Conservation (phyloP, 2,888 invertebrate genomes). For the Ectemnius lituratus region DNA sequence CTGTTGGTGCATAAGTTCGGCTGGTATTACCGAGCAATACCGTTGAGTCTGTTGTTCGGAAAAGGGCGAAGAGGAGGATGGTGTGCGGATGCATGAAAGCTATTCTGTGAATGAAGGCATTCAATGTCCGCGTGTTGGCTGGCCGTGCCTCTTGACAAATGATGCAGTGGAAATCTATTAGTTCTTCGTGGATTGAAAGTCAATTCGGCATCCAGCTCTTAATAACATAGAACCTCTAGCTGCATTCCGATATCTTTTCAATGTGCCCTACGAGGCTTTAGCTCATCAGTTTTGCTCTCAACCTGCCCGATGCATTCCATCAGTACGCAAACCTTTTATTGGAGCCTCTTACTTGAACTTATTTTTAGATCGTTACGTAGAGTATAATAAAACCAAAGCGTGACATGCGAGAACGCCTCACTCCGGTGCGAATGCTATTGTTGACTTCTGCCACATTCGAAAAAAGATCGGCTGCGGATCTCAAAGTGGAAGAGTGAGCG, state of each 20-base stretch:
- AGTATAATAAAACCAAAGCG: conserved; percentile 5
- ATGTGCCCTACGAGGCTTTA: background rate
- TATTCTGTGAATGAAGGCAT: conserved; percentile 5
- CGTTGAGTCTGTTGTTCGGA: background rate
- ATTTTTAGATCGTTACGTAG: conserved; percentile 5
- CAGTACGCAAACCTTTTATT: background rate
- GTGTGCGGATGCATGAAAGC: conserved; percentile 5
- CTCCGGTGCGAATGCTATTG: conserved; percentile 2
- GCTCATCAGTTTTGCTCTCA: background rate
- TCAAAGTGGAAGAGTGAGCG: too few species aligned
- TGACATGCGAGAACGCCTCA: background rate
- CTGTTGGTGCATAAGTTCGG: background rate
- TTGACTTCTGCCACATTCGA: conserved; percentile 3
- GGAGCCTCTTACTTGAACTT: conserved; percentile 1
- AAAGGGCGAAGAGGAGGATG: background rate
- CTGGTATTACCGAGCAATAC: background rate
- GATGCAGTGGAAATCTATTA: conserved; percentile 7
- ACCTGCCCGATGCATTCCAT: background rate
- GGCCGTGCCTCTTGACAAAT: conserved; percentile 8
- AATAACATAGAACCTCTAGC: conserved; percentile 1
- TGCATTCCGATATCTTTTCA: background rate
- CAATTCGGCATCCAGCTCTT: background rate
- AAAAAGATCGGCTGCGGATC: background rate
- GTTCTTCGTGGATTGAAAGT: background rate
- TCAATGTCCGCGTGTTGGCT: background rate